Percentiles rank a stretch among this genome's conserved stretches.
These are phyloP conservation scores for Eretmocerus hayati DNA, from an alignment of 2,888 invertebrate genomes.

Conservation along the genomic window DNA sequence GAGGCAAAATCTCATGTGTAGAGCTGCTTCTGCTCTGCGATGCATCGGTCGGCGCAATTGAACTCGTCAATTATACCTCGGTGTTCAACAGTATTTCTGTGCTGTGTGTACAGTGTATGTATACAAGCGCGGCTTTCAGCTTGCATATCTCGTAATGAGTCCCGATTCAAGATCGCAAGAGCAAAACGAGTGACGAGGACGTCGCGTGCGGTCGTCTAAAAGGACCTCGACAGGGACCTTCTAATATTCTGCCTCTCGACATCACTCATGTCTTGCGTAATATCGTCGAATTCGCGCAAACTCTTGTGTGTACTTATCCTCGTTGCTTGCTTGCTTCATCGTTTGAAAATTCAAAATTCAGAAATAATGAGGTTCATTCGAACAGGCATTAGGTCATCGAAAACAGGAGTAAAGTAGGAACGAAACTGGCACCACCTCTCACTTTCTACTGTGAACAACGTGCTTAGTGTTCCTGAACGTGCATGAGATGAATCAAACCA, in stretches of 20 bases:
- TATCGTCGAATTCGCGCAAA: too few species aligned
- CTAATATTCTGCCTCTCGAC: too few species aligned
- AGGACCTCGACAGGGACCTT: slow-evolving; percentile 24
- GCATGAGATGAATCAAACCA: too few species aligned
- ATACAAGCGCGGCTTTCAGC: not conserved
- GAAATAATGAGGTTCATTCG: too few species aligned
- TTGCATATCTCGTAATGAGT: slow-evolving; percentile 21
- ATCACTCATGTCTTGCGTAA: too few species aligned
- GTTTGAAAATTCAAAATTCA: too few species aligned
- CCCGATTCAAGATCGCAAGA: slow-evolving; percentile 1
- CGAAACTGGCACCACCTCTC: too few species aligned
- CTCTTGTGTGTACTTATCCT: not conserved
- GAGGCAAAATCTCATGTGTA: slow-evolving; percentile 23
- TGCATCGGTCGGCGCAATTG: slow-evolving; percentile 25
- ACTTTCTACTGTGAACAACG: too few species aligned
- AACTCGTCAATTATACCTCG: slow-evolving; percentile 26
- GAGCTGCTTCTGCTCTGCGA: too few species aligned
- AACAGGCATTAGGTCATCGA: too few species aligned
- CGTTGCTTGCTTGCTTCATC: not conserved
- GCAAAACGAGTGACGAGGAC: slow-evolving; percentile 25
- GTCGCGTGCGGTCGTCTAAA: slow-evolving; percentile 18
- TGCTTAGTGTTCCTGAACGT: too few species aligned
- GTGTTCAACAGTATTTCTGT: not conserved
- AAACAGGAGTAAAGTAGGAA: too few species aligned
- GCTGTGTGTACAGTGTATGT: not conserved